Percentiles rank a stretch among this genome's conserved stretches.
These are phyloP conservation scores for Xenops minutus DNA, from an alignment of 2,797 vertebrate species.

Conservation along the genomic window DNA sequence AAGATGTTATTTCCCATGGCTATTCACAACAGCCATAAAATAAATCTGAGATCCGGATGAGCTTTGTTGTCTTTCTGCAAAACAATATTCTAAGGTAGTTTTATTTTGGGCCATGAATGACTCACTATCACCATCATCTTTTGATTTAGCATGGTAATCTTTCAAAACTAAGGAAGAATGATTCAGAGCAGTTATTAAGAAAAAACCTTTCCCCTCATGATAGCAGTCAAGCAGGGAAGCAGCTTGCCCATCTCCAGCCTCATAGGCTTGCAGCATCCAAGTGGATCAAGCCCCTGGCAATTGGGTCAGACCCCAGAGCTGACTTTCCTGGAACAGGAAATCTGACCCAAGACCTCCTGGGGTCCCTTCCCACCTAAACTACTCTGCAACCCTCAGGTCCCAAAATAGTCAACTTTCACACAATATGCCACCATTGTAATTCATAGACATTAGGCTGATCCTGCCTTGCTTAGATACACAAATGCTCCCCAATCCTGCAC, in stretches of 20 bases:
- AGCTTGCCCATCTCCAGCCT: not conserved
- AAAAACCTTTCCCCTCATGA: not conserved
- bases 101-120: not conserved
- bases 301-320: not conserved
- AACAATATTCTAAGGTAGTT: not conserved
- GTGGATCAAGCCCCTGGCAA: not conserved
- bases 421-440: fast-evolving
- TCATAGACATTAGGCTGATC: not conserved
- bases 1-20: not conserved
- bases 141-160: not conserved
- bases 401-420: not conserved
- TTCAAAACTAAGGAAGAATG: not conserved
- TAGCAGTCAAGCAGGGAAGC: not conserved
- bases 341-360: not conserved
- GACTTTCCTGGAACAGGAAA: not conserved
- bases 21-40: not conserved
- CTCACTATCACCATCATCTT: not conserved
- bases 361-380: not conserved
- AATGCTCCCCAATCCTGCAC: fast-evolving
- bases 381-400: not conserved
- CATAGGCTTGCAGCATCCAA: not conserved
- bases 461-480: not conserved
- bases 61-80: not conserved
- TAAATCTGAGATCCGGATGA: not conserved
- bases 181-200: not conserved